phyloP scores from a whole-genome alignment of 1,140 invertebrate species.

The Anadara kagoshimensis region DNA sequence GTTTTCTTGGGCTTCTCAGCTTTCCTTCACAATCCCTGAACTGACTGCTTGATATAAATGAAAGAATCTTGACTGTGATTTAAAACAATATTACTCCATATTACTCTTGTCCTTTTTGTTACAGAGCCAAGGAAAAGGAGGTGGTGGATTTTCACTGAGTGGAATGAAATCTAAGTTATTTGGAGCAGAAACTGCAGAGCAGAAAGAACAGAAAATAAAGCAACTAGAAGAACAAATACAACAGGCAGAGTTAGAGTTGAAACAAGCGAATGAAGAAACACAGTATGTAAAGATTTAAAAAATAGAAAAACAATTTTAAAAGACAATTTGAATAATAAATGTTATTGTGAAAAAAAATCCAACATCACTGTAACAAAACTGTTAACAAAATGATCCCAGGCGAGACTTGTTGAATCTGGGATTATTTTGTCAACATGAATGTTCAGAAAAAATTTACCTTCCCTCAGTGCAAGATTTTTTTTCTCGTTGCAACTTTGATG shows the following conservation, averaged over 20 bases:
- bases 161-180: slow-evolving; percentile 77
- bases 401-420: no score
- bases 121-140: slow-evolving; percentile 78
- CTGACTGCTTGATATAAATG: no score
- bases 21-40: no score
- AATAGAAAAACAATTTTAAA: background rate
- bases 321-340: background rate
- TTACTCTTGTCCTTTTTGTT: slow-evolving; percentile 2
- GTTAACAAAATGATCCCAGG: no score
- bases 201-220: slow-evolving; percentile 83
- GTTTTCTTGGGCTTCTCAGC: no score
- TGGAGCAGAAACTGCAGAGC: slow-evolving; percentile 87
- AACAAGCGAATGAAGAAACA: slow-evolving; percentile 78
- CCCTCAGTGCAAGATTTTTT: no score
- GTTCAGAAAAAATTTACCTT: no score
- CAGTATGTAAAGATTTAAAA: slow-evolving; percentile 73
- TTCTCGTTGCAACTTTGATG: no score
- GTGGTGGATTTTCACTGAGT: slow-evolving; percentile 66
- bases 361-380: no score
- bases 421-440: no score
- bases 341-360: background rate
- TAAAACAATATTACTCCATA: no score
- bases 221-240: slow-evolving; percentile 83
- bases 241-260: slow-evolving; percentile 79
- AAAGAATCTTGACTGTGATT: no score